Evolutionary conservation across 2,888 invertebrate species (phyloP).

Genomic region (Coremacera marginata): DNA sequence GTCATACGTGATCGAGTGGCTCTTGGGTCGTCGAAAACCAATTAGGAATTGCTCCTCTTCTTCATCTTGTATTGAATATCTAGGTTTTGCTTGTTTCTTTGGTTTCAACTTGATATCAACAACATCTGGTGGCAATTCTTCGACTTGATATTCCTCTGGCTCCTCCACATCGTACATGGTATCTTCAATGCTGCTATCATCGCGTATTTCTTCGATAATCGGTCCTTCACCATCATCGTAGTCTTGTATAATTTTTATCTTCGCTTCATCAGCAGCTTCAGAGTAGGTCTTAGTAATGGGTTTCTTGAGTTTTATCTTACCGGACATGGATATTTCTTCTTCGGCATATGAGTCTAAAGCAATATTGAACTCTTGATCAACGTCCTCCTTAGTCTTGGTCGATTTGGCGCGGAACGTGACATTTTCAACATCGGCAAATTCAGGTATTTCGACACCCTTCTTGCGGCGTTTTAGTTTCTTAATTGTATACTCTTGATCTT

Average conservation of each 20-base stretch:
- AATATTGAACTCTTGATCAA: slow-evolving; percentile 91
- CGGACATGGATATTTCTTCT: slow-evolving; percentile 88
- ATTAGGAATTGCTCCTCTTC: slow-evolving; percentile 73
- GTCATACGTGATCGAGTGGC: slow-evolving; percentile 71
- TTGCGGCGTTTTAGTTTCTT: slow-evolving; percentile 79
- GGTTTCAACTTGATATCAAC: slow-evolving; percentile 70
- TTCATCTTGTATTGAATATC: slow-evolving; percentile 73
- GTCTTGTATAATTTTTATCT: slow-evolving; percentile 77
- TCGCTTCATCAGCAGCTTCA: slow-evolving; percentile 83
- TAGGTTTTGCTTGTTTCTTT: slow-evolving; percentile 68
- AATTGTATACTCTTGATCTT: slow-evolving; percentile 78
- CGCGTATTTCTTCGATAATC: slow-evolving; percentile 75
- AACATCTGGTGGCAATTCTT: slow-evolving; percentile 71
- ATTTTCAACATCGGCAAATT: slow-evolving; percentile 81
- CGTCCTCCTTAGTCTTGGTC: slow-evolving; percentile 85
- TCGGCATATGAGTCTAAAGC: slow-evolving; percentile 87
- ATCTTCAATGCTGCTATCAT: slow-evolving; percentile 72
- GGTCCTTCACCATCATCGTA: slow-evolving; percentile 73
- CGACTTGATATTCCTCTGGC: slow-evolving; percentile 72
- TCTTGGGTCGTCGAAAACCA: slow-evolving; percentile 71
- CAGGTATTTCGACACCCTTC: slow-evolving; percentile 77
- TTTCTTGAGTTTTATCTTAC: slow-evolving; percentile 84
- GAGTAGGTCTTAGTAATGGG: slow-evolving; percentile 79
- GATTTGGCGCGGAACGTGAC: slow-evolving; percentile 84
- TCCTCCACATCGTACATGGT: slow-evolving; percentile 72